A percentile compares a stretch with the other conserved stretches of the same genome.
phyloP scores from a whole-genome alignment of 2,888 invertebrate genomes.

The Acanthosepion lycidas region DNA sequence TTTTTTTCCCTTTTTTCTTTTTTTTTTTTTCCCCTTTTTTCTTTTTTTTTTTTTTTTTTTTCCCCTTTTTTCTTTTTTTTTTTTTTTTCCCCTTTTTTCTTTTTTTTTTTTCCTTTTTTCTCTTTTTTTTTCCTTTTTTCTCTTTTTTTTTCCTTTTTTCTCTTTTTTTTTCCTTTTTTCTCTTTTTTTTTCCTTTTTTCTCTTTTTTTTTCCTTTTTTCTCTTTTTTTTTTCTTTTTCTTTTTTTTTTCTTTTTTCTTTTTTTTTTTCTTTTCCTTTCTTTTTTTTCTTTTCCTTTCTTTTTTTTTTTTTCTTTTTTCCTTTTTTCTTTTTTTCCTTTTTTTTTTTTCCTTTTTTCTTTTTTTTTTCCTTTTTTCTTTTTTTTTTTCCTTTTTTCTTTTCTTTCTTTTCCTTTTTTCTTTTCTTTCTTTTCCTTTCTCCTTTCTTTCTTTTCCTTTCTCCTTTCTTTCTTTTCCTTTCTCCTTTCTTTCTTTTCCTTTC shows the following conservation, averaged over 20 bases:
- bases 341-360: too few species aligned
- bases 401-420: not conserved
- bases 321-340: too few species aligned
- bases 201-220: too few species aligned
- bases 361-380: too few species aligned
- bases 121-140: not conserved
- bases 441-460: not conserved
- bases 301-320: too few species aligned
- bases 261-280: too few species aligned
- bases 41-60: not conserved
- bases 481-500: not conserved
- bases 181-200: not conserved
- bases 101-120: not conserved
- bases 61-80: too few species aligned
- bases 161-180: not conserved
- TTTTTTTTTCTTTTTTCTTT: too few species aligned
- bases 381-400: accelerated
- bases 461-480: not conserved
- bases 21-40: not conserved
- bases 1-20: not conserved
- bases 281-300: too few species aligned
- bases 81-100: too few species aligned
- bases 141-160: not conserved
- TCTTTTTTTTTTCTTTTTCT: too few species aligned
- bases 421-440: too few species aligned